These are phyloP conservation scores for Neolamprologus cancellatus DNA, from an alignment of 2,113 vertebrate species.

Conservation along the genomic window DNA sequence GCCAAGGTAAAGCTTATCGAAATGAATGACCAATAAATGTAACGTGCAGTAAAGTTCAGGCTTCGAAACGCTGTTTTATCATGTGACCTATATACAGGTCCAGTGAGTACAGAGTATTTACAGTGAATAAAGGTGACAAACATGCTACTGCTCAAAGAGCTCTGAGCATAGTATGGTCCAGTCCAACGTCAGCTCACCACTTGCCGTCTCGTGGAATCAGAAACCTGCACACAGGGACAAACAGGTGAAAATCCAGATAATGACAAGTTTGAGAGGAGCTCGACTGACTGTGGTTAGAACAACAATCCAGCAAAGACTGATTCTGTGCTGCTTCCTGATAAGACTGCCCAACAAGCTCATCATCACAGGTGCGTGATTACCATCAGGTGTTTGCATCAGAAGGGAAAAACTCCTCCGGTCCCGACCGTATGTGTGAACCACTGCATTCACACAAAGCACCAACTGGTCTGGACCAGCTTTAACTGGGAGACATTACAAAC, in stretches of 20 bases:
- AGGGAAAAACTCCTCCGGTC: background rate
- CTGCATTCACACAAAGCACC: background rate
- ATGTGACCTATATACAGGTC: background rate
- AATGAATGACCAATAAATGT: background rate
- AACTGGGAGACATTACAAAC: background rate
- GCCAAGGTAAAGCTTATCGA: fast-evolving
- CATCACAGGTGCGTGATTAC: fast-evolving
- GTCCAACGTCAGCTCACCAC: background rate
- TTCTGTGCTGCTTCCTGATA: background rate
- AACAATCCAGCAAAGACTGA: background rate
- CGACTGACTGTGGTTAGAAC: background rate
- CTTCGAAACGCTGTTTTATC: background rate
- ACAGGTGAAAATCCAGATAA: background rate
- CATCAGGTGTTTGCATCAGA: background rate
- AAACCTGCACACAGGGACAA: background rate
- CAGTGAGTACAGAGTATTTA: background rate
- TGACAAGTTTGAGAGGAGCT: background rate
- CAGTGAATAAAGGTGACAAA: background rate
- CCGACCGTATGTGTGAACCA: background rate
- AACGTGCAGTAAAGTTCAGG: fast-evolving
- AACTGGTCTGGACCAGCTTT: fast-evolving
- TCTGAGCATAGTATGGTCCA: background rate
- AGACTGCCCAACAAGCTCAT: background rate
- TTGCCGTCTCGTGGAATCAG: background rate
- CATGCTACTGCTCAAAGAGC: background rate